Conservation (phyloP, 1,140 invertebrate genomes). For the Drosophila biarmipes region DNA sequence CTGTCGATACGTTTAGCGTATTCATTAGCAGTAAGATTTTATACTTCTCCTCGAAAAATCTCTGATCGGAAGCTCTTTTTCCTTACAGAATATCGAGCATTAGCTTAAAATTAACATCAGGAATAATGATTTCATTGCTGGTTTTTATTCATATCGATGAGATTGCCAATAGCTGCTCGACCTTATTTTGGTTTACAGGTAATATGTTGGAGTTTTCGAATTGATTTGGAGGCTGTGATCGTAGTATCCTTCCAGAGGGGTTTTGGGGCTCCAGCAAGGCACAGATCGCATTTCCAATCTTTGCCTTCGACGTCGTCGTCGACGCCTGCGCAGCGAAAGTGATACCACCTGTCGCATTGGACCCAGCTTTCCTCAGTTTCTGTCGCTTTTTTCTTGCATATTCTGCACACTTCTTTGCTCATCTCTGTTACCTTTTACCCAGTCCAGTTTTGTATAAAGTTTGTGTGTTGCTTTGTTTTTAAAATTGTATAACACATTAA, state of each 20-base stretch:
- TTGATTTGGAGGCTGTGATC: too few relatives aligned
- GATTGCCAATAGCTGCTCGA: not conserved
- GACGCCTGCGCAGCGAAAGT: not conserved
- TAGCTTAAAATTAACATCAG: not conserved
- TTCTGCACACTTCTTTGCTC: not conserved
- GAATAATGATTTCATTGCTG: not conserved
- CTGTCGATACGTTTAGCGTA: not conserved
- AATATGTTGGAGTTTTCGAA: too few relatives aligned
- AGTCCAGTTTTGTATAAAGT: not conserved
- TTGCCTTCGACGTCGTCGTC: not conserved
- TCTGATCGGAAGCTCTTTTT: not conserved
- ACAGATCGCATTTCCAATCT: not conserved
- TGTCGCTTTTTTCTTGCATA: slow-evolving; percentile 1
- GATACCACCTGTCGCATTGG: not conserved
- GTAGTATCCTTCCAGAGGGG: too few relatives aligned
- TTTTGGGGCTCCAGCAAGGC: not conserved
- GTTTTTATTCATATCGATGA: not conserved
- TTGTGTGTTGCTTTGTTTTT: too few relatives aligned
- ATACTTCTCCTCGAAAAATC: not conserved
- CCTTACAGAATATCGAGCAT: not conserved
- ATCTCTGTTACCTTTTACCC: not conserved
- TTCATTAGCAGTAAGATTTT: not conserved
- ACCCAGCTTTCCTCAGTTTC: slow-evolving; percentile 5
- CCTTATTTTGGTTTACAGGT: not conserved
- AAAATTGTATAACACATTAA: too few relatives aligned